Percentiles rank a stretch among this genome's conserved stretches.
These are phyloP conservation scores for Struthidea cinerea DNA, from an alignment of 2,113 vertebrate species.

Conservation along the genomic window DNA sequence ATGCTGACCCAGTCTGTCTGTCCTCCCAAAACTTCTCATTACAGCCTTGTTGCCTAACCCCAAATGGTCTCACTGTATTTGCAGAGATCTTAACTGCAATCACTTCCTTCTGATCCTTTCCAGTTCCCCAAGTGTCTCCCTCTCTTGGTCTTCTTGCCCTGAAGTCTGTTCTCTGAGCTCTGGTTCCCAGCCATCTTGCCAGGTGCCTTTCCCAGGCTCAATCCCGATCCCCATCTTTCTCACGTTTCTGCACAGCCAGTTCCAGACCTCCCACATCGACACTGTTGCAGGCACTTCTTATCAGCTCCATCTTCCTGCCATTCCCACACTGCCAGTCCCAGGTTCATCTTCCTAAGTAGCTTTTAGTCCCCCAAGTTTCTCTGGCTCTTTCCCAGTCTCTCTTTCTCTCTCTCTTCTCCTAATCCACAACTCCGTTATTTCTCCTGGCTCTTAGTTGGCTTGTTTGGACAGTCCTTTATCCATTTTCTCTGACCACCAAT, in stretches of 20 bases:
- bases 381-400: neutral
- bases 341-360: neutral
- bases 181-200: neutral
- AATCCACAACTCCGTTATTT: neutral
- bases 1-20: neutral
- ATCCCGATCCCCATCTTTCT: neutral
- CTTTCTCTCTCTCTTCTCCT: neutral
- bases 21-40: neutral
- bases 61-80: neutral
- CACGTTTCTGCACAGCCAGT: neutral
- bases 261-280: conserved; percentile 34
- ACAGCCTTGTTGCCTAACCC: neutral
- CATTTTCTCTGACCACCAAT: neutral
- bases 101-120: neutral
- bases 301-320: conserved; percentile 34
- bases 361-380: neutral
- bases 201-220: conserved; percentile 4
- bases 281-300: neutral
- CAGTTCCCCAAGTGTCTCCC: neutral
- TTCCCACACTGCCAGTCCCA: neutral
- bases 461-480: neutral
- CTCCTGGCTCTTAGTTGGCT: neutral
- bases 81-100: neutral
- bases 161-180: neutral
- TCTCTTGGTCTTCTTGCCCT: neutral